A percentile compares a stretch with the other conserved stretches of the same genome.
Conservation (phyloP, 1,140 invertebrate species). For the Cryptotermes secundus region DNA sequence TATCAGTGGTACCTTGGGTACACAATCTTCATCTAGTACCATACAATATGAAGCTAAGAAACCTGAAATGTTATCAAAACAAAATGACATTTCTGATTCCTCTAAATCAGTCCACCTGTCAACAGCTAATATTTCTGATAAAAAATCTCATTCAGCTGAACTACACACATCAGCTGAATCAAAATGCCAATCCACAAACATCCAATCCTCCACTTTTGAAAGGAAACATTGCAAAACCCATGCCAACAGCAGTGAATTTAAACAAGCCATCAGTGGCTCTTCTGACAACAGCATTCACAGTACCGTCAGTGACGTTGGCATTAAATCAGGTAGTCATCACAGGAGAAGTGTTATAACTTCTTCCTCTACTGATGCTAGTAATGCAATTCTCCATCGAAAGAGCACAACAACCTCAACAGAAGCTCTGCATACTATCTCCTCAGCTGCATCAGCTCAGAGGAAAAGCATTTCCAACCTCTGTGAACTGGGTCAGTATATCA, state of each 20-base stretch:
- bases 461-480: constrained; percentile 76
- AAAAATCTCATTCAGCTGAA: background rate
- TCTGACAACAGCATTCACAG: background rate
- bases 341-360: constrained; percentile 69
- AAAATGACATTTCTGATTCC: background rate
- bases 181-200: constrained; percentile 9
- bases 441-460: constrained; percentile 71
- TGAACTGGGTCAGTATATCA: constrained; percentile 67
- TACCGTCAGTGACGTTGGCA: background rate
- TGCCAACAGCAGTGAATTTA: constrained; percentile 30
- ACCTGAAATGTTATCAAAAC: background rate
- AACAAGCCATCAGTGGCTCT: constrained; percentile 27
- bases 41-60: background rate
- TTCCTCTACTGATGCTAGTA: constrained; percentile 68
- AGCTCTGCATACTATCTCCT: constrained; percentile 66
- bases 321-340: constrained; percentile 54
- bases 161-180: background rate
- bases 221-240: constrained; percentile 15
- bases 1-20: background rate
- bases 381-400: constrained; percentile 75
- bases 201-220: constrained; percentile 12
- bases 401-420: constrained; percentile 59
- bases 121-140: background rate
- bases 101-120: background rate
- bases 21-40: background rate